phyloP scores from a whole-genome alignment of 2,113 vertebrate genomes.

The Gasterosteus aculeatus region DNA sequence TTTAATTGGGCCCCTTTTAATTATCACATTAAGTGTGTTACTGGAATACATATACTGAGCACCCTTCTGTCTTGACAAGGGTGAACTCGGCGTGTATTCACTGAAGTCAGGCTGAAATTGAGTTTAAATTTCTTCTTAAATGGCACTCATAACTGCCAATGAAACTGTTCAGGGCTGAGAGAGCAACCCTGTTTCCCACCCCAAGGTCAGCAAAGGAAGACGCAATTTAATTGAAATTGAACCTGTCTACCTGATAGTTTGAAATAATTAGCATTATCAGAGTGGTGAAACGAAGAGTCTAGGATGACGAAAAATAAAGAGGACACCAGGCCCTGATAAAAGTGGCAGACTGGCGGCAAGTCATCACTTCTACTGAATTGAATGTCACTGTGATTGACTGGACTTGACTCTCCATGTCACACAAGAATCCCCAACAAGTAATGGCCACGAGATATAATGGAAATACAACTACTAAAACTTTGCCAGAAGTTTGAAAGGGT shows the following conservation, averaged over 20 bases:
- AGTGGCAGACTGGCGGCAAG: conserved; percentile 52
- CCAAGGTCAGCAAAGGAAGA: conserved; percentile 77
- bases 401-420: conserved; percentile 58
- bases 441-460: conserved; percentile 45
- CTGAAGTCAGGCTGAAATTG: conserved; percentile 67
- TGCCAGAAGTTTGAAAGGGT: conserved; percentile 11
- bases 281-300: conserved; percentile 61
- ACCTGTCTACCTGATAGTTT: conserved; percentile 82
- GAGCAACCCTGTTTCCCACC: conserved; percentile 54
- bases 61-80: conserved; percentile 60
- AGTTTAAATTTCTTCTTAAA: conserved; percentile 78
- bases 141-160: conserved; percentile 59
- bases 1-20: conserved; percentile 76
- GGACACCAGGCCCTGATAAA: conserved; percentile 70
- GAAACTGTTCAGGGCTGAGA: conserved; percentile 55
- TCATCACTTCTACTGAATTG: conserved; percentile 68
- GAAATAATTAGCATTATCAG: conserved; percentile 84
- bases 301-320: conserved; percentile 72
- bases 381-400: conserved; percentile 77
- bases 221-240: conserved; percentile 82
- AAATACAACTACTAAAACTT: conserved; percentile 41
- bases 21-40: conserved; percentile 76
- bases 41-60: conserved; percentile 57
- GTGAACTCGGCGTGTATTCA: conserved; percentile 64
- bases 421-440: conserved; percentile 49